Conservation (phyloP, 2,797 vertebrate species). For the Falco peregrinus region DNA sequence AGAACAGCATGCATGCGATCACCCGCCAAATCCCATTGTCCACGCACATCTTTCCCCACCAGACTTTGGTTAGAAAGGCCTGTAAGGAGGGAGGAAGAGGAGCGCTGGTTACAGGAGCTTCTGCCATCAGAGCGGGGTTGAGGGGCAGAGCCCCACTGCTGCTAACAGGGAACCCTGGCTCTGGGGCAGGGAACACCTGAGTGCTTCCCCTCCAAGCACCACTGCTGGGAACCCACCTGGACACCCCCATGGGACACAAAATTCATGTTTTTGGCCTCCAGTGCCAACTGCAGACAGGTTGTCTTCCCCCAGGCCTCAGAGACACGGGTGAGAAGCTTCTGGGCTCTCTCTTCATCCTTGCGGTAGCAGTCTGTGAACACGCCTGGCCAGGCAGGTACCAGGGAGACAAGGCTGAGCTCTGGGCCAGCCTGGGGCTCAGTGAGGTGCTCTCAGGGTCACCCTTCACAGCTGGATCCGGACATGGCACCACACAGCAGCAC, state of each 20-base stretch:
- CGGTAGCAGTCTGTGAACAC: slow-evolving; percentile 90
- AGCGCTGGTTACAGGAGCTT: background rate
- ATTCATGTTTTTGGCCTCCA: slow-evolving; percentile 89
- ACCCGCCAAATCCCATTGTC: slow-evolving; percentile 87
- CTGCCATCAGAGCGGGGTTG: fast-evolving
- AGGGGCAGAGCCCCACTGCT: background rate
- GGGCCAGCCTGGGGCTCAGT: background rate
- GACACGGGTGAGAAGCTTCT: slow-evolving; percentile 86
- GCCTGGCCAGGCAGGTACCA: slow-evolving; percentile 68
- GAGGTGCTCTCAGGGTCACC: fast-evolving
- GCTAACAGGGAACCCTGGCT: background rate
- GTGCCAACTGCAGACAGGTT: slow-evolving; percentile 88
- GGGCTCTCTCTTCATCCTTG: slow-evolving; percentile 83
- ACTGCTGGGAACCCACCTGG: slow-evolving; percentile 70
- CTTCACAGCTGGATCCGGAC: background rate
- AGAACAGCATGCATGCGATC: slow-evolving; percentile 84
- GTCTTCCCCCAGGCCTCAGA: slow-evolving; percentile 90
- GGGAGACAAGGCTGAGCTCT: background rate
- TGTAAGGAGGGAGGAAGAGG: slow-evolving; percentile 53
- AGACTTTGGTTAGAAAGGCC: slow-evolving; percentile 94
- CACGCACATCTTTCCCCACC: slow-evolving; percentile 92
- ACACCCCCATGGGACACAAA: slow-evolving; percentile 91
- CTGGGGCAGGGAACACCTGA: no score
- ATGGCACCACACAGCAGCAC: fast-evolving
- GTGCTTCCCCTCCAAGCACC: background rate